A percentile compares a stretch with the other conserved stretches of the same genome.
phyloP scores from a whole-genome alignment of 2,888 invertebrate species.

The Ephialtes manifestator region DNA sequence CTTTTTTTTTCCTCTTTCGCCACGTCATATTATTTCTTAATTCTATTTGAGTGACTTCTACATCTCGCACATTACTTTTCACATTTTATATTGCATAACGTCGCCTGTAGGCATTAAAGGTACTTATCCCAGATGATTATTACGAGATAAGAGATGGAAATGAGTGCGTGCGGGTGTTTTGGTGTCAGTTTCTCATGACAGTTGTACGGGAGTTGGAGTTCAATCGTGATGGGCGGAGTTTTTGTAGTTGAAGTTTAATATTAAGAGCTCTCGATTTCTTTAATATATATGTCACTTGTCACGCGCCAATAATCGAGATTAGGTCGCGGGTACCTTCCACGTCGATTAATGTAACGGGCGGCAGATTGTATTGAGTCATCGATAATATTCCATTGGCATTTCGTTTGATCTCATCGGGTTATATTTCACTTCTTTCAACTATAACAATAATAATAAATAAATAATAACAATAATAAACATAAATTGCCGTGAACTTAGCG shows the following conservation, averaged over 20 bases:
- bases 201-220: slow-evolving; percentile 21
- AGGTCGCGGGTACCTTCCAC: slow-evolving; percentile 25
- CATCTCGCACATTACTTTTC: slow-evolving; percentile 1
- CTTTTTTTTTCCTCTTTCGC: not conserved
- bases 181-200: slow-evolving; percentile 16
- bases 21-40: slow-evolving; percentile 14
- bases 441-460: slow-evolving; percentile 30
- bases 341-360: slow-evolving; percentile 14
- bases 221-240: slow-evolving; percentile 21
- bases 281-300: slow-evolving; percentile 50
- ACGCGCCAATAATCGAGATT: slow-evolving; percentile 37
- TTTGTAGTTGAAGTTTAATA: slow-evolving; percentile 30
- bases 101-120: slow-evolving; percentile 26
- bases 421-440: slow-evolving; percentile 8
- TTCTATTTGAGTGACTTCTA: slow-evolving; percentile 33
- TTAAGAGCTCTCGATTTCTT: slow-evolving; percentile 32
- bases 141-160: slow-evolving; percentile 26
- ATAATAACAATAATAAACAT: slow-evolving; percentile 39
- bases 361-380: slow-evolving; percentile 20
- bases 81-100: slow-evolving; percentile 9
- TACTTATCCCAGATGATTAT: slow-evolving; percentile 40
- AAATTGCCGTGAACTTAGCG: slow-evolving; percentile 54
- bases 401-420: slow-evolving; percentile 21
- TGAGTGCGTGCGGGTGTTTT: slow-evolving; percentile 32
- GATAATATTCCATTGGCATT: slow-evolving; percentile 43